Evolutionary conservation across 1,140 invertebrate species (phyloP).

Genomic region (Amyelois transitella): DNA sequence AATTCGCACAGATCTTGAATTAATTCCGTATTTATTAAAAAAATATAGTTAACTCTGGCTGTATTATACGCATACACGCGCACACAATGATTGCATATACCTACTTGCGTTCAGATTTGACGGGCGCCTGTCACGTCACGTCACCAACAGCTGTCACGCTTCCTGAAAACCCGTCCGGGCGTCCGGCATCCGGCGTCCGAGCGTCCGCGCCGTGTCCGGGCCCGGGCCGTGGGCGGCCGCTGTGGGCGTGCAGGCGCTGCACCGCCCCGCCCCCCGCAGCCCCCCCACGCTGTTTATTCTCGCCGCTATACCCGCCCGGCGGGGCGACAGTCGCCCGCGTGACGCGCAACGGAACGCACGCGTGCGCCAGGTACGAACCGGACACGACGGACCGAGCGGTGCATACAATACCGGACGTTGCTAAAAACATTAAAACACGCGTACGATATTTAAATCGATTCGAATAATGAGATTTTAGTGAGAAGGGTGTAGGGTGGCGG

Average conservation of each 20-base stretch:
- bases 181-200: slow-evolving; percentile 1
- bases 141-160: neutral
- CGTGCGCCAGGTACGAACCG: slow-evolving; percentile 40
- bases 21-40: no score
- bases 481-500: slow-evolving; percentile 34
- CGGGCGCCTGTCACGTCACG: slow-evolving; percentile 1
- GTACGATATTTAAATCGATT: neutral
- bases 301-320: slow-evolving; percentile 51
- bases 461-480: slow-evolving; percentile 4
- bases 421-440: slow-evolving; percentile 22
- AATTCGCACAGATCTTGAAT: no score
- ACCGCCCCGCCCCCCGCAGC: slow-evolving; percentile 45
- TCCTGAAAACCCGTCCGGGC: slow-evolving; percentile 1
- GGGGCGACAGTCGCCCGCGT: slow-evolving; percentile 67
- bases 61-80: no score
- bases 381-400: slow-evolving; percentile 43
- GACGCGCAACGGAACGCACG: slow-evolving; percentile 53
- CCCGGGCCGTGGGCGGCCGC: slow-evolving; percentile 28
- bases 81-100: no score
- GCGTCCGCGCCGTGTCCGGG: slow-evolving; percentile 10
- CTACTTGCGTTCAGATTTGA: slow-evolving; percentile 4
- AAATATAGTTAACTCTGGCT: no score
- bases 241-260: slow-evolving; percentile 61
- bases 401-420: slow-evolving; percentile 53
- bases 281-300: slow-evolving; percentile 67